These are phyloP conservation scores for Sturmia bella DNA, from an alignment of 2,888 invertebrate genomes.

Conservation along the genomic window DNA sequence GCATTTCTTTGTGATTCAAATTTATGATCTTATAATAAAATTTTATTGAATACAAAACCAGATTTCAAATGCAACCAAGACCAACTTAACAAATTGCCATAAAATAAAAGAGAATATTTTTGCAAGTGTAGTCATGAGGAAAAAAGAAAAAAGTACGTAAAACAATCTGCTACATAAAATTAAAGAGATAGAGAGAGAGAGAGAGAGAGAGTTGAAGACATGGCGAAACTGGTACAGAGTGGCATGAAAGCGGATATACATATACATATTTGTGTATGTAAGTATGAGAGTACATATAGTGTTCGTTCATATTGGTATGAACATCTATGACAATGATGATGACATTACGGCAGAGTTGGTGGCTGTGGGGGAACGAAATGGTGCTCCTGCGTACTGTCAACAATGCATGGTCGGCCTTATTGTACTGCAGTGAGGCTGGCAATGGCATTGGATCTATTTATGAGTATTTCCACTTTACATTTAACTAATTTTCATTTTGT, in stretches of 20 bases:
- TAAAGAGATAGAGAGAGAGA: not conserved
- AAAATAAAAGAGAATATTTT: conserved; percentile 5
- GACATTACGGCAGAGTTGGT: conserved; percentile 26
- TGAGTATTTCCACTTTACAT: conserved; percentile 26
- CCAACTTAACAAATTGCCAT: not conserved
- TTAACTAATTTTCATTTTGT: conserved; percentile 31
- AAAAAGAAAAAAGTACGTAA: not conserved
- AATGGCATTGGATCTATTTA: conserved; percentile 76
- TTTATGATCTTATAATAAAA: too few relatives aligned
- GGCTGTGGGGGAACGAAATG: conserved; percentile 31
- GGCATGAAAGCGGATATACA: conserved; percentile 15
- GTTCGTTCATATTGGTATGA: conserved; percentile 15
- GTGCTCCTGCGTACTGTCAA: conserved; percentile 51
- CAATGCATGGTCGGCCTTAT: conserved; percentile 13
- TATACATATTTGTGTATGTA: not conserved
- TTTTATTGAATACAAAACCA: too few relatives aligned
- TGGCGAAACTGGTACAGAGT: conserved; percentile 31
- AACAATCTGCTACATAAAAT: not conserved
- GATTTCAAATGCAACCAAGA: too few relatives aligned
- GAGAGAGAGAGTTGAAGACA: conserved; percentile 23
- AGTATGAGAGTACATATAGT: not conserved
- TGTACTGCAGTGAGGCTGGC: conserved; percentile 78
- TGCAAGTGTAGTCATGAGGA: conserved; percentile 23
- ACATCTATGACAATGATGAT: conserved; percentile 36
- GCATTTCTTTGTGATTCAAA: too few relatives aligned